Evolutionary conservation across 2,888 invertebrate genomes (phyloP).

Genomic region (Drosophila nigricruria): DNA sequence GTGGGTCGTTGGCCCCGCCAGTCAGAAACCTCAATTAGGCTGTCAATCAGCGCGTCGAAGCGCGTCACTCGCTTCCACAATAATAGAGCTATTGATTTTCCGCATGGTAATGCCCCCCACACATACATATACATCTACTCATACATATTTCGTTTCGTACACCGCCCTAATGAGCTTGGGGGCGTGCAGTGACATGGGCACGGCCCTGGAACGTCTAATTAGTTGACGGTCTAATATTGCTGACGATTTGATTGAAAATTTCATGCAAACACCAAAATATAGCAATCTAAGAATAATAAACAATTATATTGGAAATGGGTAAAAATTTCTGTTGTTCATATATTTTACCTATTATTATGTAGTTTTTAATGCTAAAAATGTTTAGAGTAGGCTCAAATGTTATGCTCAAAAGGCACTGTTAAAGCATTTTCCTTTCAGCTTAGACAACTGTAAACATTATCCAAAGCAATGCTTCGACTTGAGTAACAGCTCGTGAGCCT

Average conservation of each 20-base stretch:
- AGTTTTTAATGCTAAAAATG: neutral
- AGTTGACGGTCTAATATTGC: slow-evolving; percentile 41
- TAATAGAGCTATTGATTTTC: slow-evolving; percentile 77
- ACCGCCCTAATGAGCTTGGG: slow-evolving; percentile 47
- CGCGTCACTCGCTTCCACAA: slow-evolving; percentile 43
- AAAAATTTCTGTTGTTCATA: neutral
- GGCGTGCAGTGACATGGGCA: slow-evolving; percentile 48
- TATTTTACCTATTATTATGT: neutral
- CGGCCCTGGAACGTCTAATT: slow-evolving; percentile 68
- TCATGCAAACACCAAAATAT: neutral
- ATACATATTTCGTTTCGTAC: neutral
- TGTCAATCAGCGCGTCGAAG: slow-evolving; percentile 71
- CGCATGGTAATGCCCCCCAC: neutral
- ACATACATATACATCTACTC: neutral
- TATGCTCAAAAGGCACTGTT: neutral
- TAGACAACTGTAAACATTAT: neutral
- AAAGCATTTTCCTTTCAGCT: neutral
- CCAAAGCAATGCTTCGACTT: neutral
- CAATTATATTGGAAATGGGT: neutral
- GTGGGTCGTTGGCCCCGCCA: slow-evolving; percentile 65
- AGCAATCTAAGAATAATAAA: slow-evolving; percentile 3
- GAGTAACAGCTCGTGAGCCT: neutral
- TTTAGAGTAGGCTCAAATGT: neutral
- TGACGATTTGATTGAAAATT: slow-evolving; percentile 27
- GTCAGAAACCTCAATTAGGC: slow-evolving; percentile 74